Evolutionary conservation across 2,797 vertebrate genomes (phyloP), one percentile per base, ranked within the genome.

Genomic region (Anolis apletophallus): DNA sequence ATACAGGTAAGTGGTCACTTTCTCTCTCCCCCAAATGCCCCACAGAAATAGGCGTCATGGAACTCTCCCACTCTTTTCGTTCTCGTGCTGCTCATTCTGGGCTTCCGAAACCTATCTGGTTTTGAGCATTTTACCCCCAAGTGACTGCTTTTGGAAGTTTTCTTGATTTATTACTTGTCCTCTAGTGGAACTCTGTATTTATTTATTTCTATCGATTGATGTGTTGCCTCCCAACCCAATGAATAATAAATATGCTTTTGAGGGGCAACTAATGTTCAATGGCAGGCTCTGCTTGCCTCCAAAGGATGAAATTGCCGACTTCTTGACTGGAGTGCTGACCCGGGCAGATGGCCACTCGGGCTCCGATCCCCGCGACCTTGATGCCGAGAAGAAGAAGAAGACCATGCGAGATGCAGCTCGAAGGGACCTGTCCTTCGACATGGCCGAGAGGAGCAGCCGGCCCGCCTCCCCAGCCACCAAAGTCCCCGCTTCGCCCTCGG

Each of bases 301-400:
- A 46, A 84, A 99, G 98, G 99, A 99, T 80, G 99, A 99, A 94
- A 99, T 99, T 0, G 97, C 98, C 0, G 99, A 99, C 92, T 99
- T 99, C 92, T 94, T 99, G 92, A 98, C 98, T 0, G 98, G 98
- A 0, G 98, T 99, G 85, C 97, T 99, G 46, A 98, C 97, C 0
- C 97, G 98, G 2, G 91, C 97, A 0, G 98, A 99, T 78, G 97
- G 97, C 46, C 98, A 98, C 11, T 78, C 95, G 0, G 97, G 98
- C 19, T 97, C 97, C 0, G 98, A 99, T 88, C 97, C 98, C 29
- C 97, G 98, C 8, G 98, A 99, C 90, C 94, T 98, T 80, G 99
- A 99, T 77, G 97, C 98, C 0, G 99, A 99, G 94, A 99, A 98
- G 94, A 99, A 98, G 93, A 98, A 97, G 88, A 96, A 97, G 4